Percentiles rank a stretch among this genome's conserved stretches.
These are phyloP conservation scores for Rhagonycha fulva DNA, from an alignment of 2,888 invertebrate species.

Conservation along the genomic window DNA sequence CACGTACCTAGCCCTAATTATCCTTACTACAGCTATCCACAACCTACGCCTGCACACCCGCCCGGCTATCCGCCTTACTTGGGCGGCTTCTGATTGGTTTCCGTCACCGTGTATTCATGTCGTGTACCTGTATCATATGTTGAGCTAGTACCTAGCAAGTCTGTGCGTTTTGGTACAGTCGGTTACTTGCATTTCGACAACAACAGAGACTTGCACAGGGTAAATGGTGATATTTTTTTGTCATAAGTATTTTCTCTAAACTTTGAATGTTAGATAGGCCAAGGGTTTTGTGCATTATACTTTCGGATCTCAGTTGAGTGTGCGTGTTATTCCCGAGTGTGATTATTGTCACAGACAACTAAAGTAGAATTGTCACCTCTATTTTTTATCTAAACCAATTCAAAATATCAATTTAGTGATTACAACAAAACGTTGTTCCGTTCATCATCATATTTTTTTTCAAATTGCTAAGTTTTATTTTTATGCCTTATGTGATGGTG, in stretches of 20 bases:
- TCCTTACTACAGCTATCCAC: constrained; percentile 60
- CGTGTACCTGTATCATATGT: constrained; percentile 59
- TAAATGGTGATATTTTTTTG: constrained; percentile 60
- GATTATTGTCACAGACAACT: constrained; percentile 33
- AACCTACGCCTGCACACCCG: constrained; percentile 53
- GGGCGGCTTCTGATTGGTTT: constrained; percentile 57
- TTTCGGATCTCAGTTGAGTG: constrained; percentile 52
- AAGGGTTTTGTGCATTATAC: constrained; percentile 57
- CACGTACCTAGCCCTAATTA: constrained; percentile 74
- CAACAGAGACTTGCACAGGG: constrained; percentile 59
- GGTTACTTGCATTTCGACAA: constrained; percentile 57
- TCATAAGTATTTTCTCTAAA: constrained; percentile 59
- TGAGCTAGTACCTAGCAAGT: constrained; percentile 59
- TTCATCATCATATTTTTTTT: background rate
- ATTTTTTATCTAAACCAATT: background rate
- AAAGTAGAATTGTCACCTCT: constrained; percentile 25
- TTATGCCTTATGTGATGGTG: background rate
- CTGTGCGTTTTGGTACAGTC: constrained; percentile 57
- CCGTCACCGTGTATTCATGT: constrained; percentile 57
- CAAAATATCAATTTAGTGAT: background rate
- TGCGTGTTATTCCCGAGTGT: constrained; percentile 48
- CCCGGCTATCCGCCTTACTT: constrained; percentile 54
- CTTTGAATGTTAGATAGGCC: constrained; percentile 58
- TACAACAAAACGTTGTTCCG: background rate
- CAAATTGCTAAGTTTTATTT: background rate